Evolutionary conservation across 2,797 vertebrate species (phyloP), one percentile per base, ranked within the genome.

Genomic region (Mastacembelus armatus): DNA sequence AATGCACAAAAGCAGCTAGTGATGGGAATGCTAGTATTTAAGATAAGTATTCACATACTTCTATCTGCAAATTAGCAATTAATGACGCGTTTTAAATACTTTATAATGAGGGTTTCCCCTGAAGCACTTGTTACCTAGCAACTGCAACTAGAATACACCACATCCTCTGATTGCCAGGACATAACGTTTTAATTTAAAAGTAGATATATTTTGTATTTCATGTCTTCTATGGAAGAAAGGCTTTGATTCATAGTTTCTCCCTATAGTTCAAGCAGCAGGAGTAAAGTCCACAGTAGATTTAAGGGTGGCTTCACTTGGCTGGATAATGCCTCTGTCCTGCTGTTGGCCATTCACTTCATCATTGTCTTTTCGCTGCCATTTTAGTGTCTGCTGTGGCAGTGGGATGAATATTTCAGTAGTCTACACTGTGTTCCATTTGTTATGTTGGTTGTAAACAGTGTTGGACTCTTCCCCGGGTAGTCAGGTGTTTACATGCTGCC

Each of bases 91-190:
- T 91, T 87, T 85, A 90, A 92, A 92, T 90, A 86, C 88, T 91
- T 93, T 78, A 88, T 89, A 90, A 93, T 76, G 73, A 93, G 90
- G 93, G 85, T 85, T 91, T 91, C 89, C 91, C 91, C 74, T 70
- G 77, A 88, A 88, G 83, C 78, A 84, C 83, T 91, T 92, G 92
- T 94, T 93, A 89, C 93, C 93, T 94, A 94, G 94, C 93, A 94
- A 94, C 94, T 83, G 90, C 91, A 81, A 75, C 68, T 70, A 75
- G 80, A 90, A 87, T 68, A 81, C 84, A 79, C 81, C 58, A 78
- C 58, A 78, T 78, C 68, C 44, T 68, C 65, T 80, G 81, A 74
- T 82, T 80, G 57, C 79, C 60, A 48, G 66, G 70, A 81, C 75
- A 80, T 72, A 36, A 85, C 83, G 85, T 85, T 78, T 88, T 77